Evolutionary conservation across 1,140 invertebrate species (phyloP), one percentile per base, ranked within the genome.

Genomic region (Idris sp.): DNA sequence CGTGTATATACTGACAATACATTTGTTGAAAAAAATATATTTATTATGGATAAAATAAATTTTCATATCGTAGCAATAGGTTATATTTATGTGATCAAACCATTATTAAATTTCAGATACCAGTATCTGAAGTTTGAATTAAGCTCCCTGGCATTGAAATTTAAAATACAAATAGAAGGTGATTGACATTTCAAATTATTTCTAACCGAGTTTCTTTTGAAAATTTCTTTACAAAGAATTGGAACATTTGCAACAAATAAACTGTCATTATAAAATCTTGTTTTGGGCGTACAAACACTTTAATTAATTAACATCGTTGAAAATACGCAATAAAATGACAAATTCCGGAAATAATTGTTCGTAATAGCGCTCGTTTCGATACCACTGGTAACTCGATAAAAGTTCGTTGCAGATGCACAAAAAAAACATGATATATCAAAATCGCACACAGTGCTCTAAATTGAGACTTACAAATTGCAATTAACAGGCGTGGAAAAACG

Each of bases 391-490:
- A 8, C 33, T 8, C 9, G 30, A 15, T 22, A 33, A 31, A 31
- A 31, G 6, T 43, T 30, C n/a, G n/a, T n/a, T n/a, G n/a, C n/a
- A n/a, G n/a, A n/a, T 2, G 7, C 13, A n/a, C 33, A 30, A 44
- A 44, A 44, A 58, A 59, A n/a, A n/a, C n/a, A n/a, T 59, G 41
- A 59, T 28, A 59, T 19, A 53, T 46, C 44, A 40, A 65, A 36
- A 44, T 14, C 14, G 18, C 9, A 10, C n/a, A n/a, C 18, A 16
- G 2, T 6, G 11, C 9, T 28, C 25, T 51, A 58, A 68, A 58
- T 49, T 10, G 26, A 49, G 30, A 46, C 38, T 36, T 53, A 54
- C 54, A 54, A 46, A 46, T 71, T 36, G 33, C 49, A 48, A 54
- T 54, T 61, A 71, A 62, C 36, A 10, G 18, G 13, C 16, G 30